phyloP scores from a whole-genome alignment of 2,113 vertebrate genomes.

The Craseonycteris thonglongyai region DNA sequence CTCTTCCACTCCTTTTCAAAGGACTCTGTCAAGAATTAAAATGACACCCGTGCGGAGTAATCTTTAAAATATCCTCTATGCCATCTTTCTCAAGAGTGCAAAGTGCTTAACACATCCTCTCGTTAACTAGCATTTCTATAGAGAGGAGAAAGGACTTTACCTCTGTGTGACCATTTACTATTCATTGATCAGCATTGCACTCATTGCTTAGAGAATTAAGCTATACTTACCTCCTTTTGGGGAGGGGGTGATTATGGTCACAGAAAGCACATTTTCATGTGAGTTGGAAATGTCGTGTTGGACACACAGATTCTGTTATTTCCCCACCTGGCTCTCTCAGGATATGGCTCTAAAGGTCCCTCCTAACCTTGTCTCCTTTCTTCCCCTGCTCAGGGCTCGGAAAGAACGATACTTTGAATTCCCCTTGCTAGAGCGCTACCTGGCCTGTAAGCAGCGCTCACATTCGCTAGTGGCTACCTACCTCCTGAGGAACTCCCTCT shows the following conservation, averaged over 20 bases:
- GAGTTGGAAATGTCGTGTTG: not conserved
- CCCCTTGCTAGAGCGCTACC: conserved; percentile 93
- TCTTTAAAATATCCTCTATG: not conserved
- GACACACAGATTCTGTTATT: not conserved
- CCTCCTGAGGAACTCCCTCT: conserved; percentile 89
- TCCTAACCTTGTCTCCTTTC: conserved; percentile 25
- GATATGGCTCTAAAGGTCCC: not conserved
- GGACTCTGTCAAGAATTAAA: not conserved
- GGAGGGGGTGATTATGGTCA: not conserved
- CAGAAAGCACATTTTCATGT: not conserved
- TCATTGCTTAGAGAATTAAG: not conserved
- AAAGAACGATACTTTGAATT: conserved; percentile 95
- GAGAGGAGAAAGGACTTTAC: not conserved
- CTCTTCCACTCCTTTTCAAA: not conserved
- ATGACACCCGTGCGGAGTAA: not conserved
- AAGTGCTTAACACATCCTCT: not conserved
- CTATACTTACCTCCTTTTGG: not conserved
- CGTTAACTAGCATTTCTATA: not conserved
- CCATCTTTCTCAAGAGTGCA: not conserved
- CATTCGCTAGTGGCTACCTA: conserved; percentile 89
- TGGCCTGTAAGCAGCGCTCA: conserved; percentile 90
- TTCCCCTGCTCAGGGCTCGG: conserved; percentile 86
- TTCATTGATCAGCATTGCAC: not conserved
- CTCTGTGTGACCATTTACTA: not conserved
- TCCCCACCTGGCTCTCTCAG: not conserved